Evolutionary conservation across 2,113 vertebrate genomes (phyloP).

Genomic region (Oncorhynchus masou): DNA sequence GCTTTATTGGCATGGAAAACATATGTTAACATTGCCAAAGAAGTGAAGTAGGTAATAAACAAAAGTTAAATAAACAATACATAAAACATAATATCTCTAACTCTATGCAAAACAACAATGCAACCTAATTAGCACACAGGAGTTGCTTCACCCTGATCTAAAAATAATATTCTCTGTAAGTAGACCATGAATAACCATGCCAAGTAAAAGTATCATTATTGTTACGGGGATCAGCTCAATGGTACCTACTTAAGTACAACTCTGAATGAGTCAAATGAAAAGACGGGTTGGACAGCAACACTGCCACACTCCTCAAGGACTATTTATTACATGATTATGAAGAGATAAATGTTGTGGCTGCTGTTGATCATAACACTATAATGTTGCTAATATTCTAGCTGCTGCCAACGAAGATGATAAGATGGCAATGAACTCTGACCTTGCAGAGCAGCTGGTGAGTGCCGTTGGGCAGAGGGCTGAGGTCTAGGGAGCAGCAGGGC

Average conservation of each 20-base stretch:
- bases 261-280: not conserved
- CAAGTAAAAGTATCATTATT: no score
- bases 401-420: not conserved
- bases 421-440: constrained; percentile 42
- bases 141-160: not conserved
- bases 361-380: not conserved
- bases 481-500: constrained; percentile 70
- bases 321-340: not conserved
- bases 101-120: not conserved
- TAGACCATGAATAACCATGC: not conserved
- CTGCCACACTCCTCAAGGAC: not conserved
- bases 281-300: not conserved
- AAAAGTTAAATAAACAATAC: no score
- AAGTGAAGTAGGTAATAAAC: no score
- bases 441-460: constrained; percentile 46
- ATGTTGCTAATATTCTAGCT: not conserved
- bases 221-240: no score
- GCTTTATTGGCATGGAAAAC: no score
- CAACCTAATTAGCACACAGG: not conserved
- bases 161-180: not conserved
- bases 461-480: constrained; percentile 44
- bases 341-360: not conserved
- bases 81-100: not conserved
- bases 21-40: no score
- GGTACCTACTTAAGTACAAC: no score